Percentiles rank a stretch among this genome's conserved stretches.
These are phyloP conservation scores for Volucella inanis DNA, from an alignment of 2,888 invertebrate genomes.

Conservation along the genomic window DNA sequence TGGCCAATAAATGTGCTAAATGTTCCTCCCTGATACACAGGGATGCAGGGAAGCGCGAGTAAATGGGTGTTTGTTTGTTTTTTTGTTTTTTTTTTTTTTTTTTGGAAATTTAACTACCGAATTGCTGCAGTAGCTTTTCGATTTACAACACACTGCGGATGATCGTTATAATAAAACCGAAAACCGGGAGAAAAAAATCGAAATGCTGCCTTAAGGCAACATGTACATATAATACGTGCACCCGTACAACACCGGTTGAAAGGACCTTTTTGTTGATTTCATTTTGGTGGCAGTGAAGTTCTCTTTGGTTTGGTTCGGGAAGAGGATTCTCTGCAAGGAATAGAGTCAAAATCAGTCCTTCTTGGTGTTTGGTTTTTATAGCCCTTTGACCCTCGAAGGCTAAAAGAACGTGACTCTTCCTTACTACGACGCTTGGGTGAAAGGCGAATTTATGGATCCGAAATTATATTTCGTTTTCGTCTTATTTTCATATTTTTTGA, in stretches of 20 bases:
- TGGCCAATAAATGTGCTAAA: slow-evolving; percentile 69
- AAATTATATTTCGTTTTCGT: slow-evolving; percentile 46
- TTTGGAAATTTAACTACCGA: slow-evolving; percentile 66
- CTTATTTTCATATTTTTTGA: not conserved
- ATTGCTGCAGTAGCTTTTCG: slow-evolving; percentile 67
- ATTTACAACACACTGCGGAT: slow-evolving; percentile 70
- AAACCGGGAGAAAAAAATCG: not conserved
- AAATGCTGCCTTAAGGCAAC: slow-evolving; percentile 8
- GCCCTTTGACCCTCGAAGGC: slow-evolving; percentile 43
- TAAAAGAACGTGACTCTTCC: slow-evolving; percentile 36
- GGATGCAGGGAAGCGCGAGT: slow-evolving; percentile 17
- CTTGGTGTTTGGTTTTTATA: slow-evolving; percentile 1
- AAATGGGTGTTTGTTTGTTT: slow-evolving; percentile 40
- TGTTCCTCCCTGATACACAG: slow-evolving; percentile 25
- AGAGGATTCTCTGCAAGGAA: no score
- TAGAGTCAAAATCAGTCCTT: not conserved
- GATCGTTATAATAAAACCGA: slow-evolving; percentile 59
- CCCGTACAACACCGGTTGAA: no score
- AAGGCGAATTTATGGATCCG: slow-evolving; percentile 65
- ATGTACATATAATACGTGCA: not conserved
- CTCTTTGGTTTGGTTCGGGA: no score
- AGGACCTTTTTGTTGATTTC: no score
- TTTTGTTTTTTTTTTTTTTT: not conserved
- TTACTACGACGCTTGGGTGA: not conserved
- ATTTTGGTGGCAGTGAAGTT: no score